Evolutionary conservation across 2,888 invertebrate species (phyloP).

Genomic region (Zaprionus bogoriensis): DNA sequence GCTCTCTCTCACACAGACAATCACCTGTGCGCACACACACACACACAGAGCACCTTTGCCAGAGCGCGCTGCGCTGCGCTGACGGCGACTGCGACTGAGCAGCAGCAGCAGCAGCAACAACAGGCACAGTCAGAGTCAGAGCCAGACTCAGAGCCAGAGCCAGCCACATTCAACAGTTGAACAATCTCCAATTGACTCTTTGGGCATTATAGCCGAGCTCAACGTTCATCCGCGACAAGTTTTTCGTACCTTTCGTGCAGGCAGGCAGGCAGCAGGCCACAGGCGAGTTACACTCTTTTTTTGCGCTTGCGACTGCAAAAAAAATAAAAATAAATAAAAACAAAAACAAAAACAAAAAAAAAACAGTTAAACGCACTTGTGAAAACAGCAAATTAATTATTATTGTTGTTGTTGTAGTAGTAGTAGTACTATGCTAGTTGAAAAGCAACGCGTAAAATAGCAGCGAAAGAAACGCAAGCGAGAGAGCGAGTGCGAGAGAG

Average conservation of each 20-base stretch:
- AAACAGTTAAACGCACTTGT: background rate
- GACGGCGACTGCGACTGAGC: conserved; percentile 32
- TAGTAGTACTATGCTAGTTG: background rate
- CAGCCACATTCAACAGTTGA: conserved; percentile 74
- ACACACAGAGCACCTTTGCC: conserved; percentile 26
- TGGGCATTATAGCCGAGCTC: conserved; percentile 79
- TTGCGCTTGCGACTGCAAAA: conserved; percentile 21
- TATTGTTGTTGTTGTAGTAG: background rate
- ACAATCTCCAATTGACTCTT: conserved; percentile 78
- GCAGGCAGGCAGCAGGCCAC: too few species aligned
- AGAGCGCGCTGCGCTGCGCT: conserved; percentile 17
- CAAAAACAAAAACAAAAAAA: conserved; percentile 5
- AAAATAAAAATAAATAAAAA: conserved; percentile 19
- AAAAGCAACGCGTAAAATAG: background rate
- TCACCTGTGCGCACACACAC: conserved; percentile 22
- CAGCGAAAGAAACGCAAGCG: conserved; percentile 12
- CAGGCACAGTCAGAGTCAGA: conserved; percentile 47
- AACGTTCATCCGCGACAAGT: conserved; percentile 80
- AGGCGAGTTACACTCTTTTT: conserved; percentile 51
- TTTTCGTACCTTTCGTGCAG: conserved; percentile 79
- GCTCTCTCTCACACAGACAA: conserved; percentile 23
- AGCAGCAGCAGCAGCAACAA: conserved; percentile 30
- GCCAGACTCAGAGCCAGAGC: conserved; percentile 47
- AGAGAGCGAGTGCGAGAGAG: conserved; percentile 38
- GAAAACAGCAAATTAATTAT: background rate